Percentiles rank a stretch among this genome's conserved stretches.
These are phyloP conservation scores for Melanerpes aurifrons DNA, from an alignment of 2,113 vertebrate species.

Conservation along the genomic window DNA sequence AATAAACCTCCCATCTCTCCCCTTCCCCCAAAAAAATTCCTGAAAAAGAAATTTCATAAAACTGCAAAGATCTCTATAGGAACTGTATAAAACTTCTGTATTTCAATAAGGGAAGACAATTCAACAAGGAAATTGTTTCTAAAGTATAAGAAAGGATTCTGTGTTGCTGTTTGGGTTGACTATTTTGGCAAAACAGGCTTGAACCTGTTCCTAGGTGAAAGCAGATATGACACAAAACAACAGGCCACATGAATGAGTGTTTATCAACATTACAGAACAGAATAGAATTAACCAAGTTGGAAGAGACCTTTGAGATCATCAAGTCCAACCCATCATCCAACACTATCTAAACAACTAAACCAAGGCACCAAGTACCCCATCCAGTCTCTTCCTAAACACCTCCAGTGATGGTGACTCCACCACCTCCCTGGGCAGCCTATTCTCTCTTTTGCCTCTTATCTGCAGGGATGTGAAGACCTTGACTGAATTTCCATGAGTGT, in stretches of 20 bases:
- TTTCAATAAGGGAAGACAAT: background rate
- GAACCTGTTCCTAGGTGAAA: background rate
- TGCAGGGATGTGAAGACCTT: slow-evolving; percentile 31
- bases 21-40: background rate
- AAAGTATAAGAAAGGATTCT: background rate
- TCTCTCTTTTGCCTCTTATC: background rate
- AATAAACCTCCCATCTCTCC: background rate
- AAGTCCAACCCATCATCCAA: too few species aligned
- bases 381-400: too few species aligned
- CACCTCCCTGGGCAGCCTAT: too few species aligned
- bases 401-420: too few species aligned
- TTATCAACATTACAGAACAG: background rate
- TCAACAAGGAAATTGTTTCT: background rate
- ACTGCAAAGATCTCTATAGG: background rate
- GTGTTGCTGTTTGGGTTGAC: background rate
- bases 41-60: background rate
- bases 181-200: background rate
- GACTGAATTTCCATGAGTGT: background rate
- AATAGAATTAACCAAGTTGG: too few species aligned
- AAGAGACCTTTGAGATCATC: too few species aligned
- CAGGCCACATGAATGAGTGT: slow-evolving; percentile 7
- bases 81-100: background rate
- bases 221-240: background rate
- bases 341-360: too few species aligned
- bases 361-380: too few species aligned